Evolutionary conservation across 2,797 vertebrate genomes (phyloP), one percentile per base, ranked within the genome.

Genomic region (Lophotriccus pileatus): DNA sequence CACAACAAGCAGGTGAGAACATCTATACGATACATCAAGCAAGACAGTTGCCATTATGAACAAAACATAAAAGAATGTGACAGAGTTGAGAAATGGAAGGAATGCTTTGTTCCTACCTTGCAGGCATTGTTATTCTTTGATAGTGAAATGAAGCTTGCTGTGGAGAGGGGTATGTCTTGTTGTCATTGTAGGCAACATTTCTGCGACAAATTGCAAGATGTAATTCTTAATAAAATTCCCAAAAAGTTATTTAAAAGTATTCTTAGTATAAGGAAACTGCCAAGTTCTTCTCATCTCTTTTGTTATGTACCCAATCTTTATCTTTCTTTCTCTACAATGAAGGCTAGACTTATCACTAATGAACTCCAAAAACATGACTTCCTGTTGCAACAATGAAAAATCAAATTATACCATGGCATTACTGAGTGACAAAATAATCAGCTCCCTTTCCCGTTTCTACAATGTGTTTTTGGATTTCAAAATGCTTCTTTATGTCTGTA

Each of bases 31-130:
- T 97, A 94, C 90, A 97, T 97, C 97, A 97, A 96, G 92, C 83
- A 95, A 97, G 97, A 97, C 97, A 97, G 96, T 97, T 97, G 64
- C 95, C 93, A 94, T 97, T 97, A 97, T 95, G 97, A 97, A 94
- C 94, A 95, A 96, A 97, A 96, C 92, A 97, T 94, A 95, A 95
- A 97, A 91, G 86, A 96, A 60, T 93, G 82, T 81, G 91, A 93
- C 22, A 79, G 83, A 91, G 89, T 62, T 96, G 97, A 97, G 97
- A 98, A 98, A 97, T 96, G 44, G 88, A 91, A 86, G 60, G 90
- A 95, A 94, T 94, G 83, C 95, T 97, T 93, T 83, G 47, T 95
- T 96, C 75, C 87, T 93, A 92, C 86, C 87, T 97, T 84, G 73
- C 72, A 94, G 82, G 86, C 93, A 50, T 94, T 97, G 97, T 76